Evolutionary conservation across 2,113 vertebrate species (phyloP).

Genomic region (Pseudois nayaur): DNA sequence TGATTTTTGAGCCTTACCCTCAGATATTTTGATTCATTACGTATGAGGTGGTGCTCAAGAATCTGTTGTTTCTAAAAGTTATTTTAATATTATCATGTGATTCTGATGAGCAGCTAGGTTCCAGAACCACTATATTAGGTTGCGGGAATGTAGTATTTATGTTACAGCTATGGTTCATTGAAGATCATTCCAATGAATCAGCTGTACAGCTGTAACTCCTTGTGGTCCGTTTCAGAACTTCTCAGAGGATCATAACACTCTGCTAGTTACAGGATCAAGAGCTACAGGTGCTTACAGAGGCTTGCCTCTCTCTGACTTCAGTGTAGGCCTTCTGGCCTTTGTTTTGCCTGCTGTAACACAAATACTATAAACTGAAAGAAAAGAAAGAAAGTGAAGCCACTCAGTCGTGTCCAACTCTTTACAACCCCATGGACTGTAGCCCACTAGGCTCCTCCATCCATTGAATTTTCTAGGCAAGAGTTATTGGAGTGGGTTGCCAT

Average conservation of each 20-base stretch:
- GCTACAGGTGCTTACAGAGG: neutral
- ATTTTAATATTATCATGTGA: neutral
- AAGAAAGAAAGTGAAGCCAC: neutral
- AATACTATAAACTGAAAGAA: neutral
- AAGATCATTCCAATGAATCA: neutral
- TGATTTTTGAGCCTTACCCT: neutral
- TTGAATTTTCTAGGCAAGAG: neutral
- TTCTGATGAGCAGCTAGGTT: neutral
- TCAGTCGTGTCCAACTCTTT: neutral
- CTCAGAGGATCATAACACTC: neutral
- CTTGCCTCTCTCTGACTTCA: neutral
- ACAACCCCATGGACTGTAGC: neutral
- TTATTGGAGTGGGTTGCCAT: neutral
- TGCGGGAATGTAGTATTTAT: neutral
- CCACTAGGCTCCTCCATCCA: neutral
- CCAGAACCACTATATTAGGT: neutral
- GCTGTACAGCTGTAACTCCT: neutral
- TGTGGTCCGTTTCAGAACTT: neutral
- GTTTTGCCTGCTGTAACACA: neutral
- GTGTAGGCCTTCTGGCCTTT: neutral
- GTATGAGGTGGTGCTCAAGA: neutral
- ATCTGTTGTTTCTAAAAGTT: neutral
- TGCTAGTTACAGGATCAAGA: neutral
- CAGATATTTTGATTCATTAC: neutral
- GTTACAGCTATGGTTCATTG: neutral